Percentiles rank a stretch among this genome's conserved stretches.
phyloP scores from a whole-genome alignment of 2,797 vertebrate genomes.

The Novumbra hubbsi region DNA sequence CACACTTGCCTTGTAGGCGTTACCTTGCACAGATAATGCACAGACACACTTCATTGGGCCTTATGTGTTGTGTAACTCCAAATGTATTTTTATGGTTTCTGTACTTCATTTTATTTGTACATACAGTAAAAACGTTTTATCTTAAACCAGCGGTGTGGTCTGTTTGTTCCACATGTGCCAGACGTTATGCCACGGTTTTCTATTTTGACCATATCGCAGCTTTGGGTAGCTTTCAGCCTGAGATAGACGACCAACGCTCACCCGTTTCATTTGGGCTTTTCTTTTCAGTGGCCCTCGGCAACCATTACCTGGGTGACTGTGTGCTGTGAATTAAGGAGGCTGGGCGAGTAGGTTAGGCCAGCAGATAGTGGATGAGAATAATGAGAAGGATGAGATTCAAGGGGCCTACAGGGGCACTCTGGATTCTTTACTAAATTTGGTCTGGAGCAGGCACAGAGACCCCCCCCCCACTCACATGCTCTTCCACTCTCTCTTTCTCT shows the following conservation, averaged over 20 bases:
- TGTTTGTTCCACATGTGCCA: constrained; percentile 11
- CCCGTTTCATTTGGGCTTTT: constrained; percentile 30
- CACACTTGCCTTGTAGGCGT: too few relatives aligned
- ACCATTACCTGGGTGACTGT: constrained; percentile 59
- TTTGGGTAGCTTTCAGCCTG: background rate
- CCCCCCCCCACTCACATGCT: background rate
- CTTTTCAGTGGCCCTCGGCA: constrained; percentile 9
- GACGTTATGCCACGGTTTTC: background rate
- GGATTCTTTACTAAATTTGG: constrained; percentile 52
- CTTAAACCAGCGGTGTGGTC: background rate
- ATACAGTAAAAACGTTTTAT: too few relatives aligned
- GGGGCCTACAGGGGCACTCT: constrained; percentile 58
- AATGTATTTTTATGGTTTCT: too few relatives aligned
- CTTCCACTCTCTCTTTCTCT: background rate
- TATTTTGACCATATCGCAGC: background rate
- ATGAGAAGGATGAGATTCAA: constrained; percentile 49
- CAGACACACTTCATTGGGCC: too few relatives aligned
- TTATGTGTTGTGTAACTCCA: too few relatives aligned
- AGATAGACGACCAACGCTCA: constrained; percentile 29
- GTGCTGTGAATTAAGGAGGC: constrained; percentile 60
- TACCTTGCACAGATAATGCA: too few relatives aligned
- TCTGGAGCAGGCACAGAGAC: background rate
- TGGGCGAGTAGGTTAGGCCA: constrained; percentile 50
- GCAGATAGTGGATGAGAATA: constrained; percentile 55
- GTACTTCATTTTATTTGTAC: too few relatives aligned